These are phyloP conservation scores for Pollimyrus isidori DNA, from an alignment of 2,113 vertebrate species.

Conservation along the genomic window DNA sequence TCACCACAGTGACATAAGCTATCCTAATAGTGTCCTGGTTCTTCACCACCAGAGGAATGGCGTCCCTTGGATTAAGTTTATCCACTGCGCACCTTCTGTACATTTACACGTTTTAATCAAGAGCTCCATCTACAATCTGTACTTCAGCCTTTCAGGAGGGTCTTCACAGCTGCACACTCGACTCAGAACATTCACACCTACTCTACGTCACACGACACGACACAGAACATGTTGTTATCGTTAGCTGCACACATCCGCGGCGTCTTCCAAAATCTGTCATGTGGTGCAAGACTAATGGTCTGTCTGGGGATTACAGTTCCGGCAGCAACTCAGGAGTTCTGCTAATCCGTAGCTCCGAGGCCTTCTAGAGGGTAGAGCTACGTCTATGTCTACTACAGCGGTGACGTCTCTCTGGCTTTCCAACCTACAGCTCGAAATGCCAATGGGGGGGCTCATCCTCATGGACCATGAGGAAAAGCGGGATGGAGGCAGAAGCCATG, in stretches of 20 bases:
- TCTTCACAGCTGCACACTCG: neutral
- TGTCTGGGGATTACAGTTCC: neutral
- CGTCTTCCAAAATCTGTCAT: constrained; percentile 19
- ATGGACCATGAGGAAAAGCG: neutral
- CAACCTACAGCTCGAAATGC: neutral
- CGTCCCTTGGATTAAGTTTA: neutral
- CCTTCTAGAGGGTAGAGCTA: neutral
- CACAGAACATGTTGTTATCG: neutral
- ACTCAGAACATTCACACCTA: neutral
- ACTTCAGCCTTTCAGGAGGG: neutral
- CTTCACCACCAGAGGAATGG: neutral
- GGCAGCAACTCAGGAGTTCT: neutral
- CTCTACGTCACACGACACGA: neutral
- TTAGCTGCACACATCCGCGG: neutral
- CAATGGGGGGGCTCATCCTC: neutral
- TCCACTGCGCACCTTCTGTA: neutral
- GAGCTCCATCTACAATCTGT: neutral
- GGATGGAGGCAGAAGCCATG: constrained; percentile 11
- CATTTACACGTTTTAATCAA: neutral
- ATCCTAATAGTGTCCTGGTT: too few relatives aligned
- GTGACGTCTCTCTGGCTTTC: neutral
- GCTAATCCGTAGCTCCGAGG: neutral
- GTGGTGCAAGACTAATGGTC: neutral
- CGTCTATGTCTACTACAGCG: neutral
- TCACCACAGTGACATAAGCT: neutral